Evolutionary conservation across 2,113 vertebrate genomes (phyloP).

Genomic region (Erpornis zantholeuca): DNA sequence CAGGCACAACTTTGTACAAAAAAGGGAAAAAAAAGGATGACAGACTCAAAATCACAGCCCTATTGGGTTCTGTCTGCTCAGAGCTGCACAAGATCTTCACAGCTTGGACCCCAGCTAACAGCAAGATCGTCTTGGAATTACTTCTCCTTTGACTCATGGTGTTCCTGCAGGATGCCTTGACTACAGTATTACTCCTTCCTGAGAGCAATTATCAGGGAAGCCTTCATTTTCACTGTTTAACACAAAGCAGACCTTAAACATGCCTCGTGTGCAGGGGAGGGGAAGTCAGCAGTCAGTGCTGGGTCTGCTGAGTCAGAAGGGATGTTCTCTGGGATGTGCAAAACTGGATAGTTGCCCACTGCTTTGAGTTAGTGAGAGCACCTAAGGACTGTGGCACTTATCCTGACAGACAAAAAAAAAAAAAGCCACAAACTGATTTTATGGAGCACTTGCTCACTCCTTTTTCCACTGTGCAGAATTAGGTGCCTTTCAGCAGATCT

Average conservation of each 20-base stretch:
- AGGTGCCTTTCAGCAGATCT: not conserved
- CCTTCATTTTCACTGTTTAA: not conserved
- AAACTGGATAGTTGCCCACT: not conserved
- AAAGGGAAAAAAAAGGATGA: not conserved
- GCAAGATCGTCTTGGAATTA: constrained; percentile 3
- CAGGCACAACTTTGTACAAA: not conserved
- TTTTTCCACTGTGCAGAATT: not conserved
- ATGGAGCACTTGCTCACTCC: not conserved
- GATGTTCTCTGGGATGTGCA: not conserved
- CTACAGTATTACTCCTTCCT: not conserved
- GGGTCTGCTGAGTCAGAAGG: not conserved
- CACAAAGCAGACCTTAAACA: not conserved
- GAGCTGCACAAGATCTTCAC: not conserved
- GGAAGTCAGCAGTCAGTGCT: not conserved
- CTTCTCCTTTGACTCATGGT: constrained; percentile 30
- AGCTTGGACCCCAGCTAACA: constrained; percentile 1
- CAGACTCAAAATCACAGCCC: not conserved
- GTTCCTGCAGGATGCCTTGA: not conserved
- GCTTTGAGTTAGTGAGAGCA: not conserved
- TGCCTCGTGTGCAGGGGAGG: not conserved
- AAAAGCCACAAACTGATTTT: not conserved
- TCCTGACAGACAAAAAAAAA: not conserved
- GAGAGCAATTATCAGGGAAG: not conserved
- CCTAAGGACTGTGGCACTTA: not conserved
- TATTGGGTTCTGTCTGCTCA: not conserved